These are phyloP conservation scores for Phenganax stokvisi DNA, from an alignment of 92 coral and sea anemone genomes.

Conservation along the genomic window DNA sequence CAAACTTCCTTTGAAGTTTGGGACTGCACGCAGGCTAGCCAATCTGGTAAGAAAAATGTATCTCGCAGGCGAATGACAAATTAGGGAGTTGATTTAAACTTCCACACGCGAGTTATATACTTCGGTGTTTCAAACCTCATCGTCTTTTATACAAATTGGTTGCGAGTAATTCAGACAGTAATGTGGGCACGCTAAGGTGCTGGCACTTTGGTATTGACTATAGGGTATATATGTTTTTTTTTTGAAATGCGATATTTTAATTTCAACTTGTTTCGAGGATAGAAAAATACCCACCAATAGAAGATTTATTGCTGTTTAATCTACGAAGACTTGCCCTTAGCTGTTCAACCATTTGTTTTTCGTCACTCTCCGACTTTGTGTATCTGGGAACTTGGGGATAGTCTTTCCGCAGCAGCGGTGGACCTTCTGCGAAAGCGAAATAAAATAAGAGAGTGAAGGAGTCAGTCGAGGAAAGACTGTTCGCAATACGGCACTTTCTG, in stretches of 20 bases:
- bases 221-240: neutral
- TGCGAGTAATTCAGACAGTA: no score
- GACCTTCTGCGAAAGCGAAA: neutral
- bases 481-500: neutral
- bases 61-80: no score
- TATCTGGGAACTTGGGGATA: conserved; percentile 22
- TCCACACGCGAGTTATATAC: no score
- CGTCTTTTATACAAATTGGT: no score
- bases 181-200: no score
- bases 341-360: conserved; percentile 8
- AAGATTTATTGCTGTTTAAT: conserved; percentile 9
- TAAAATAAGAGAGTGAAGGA: neutral
- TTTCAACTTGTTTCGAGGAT: neutral
- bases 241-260: neutral
- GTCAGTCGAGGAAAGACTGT: neutral
- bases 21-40: no score
- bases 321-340: conserved; percentile 6
- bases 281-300: conserved; percentile 4
- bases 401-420: conserved; percentile 26
- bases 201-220: no score
- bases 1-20: no score
- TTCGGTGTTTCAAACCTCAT: no score
- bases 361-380: conserved; percentile 2
- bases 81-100: no score
- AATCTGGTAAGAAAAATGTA: no score